Base-by-base conservation (phyloP, 2,888 invertebrate genomes). In the Sialis fuliginosa region DNA sequence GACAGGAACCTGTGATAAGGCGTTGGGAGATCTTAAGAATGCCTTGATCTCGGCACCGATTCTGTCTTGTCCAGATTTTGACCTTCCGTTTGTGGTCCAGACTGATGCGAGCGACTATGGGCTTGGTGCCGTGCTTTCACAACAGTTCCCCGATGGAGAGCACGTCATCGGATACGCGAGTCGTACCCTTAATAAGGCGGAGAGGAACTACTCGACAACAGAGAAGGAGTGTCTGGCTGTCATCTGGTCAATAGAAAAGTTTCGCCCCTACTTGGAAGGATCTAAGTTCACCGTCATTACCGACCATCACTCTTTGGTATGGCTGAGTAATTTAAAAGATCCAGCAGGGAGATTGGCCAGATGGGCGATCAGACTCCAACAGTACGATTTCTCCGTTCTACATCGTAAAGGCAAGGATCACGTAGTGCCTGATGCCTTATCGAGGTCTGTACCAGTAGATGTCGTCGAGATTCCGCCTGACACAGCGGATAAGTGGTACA, bases 251-350 rank as follows among this genome's bases (percentile, higher is more conserved):
- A 12, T 39, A 2, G 40, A 39, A 10, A 9, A 39, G 5, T 39
- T 9, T 39, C n/a, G 40, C 7, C 13, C 40, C 2, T 39, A 39
- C 5, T 7, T 9, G 10, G 40, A 39, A 10, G 40, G 40, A 9
- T 7, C 12, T 2, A 12, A 10, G 4, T 39, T 39, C 4, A 39
- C 7, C 1, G 40, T 39, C 2, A 12, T 39, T 12, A 39, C 40
- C n/a, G 40, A 39, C 13, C 40, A 39, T 12, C 13, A 9, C 40
- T 39, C 40, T 1, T 13, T 39, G 7, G n/a, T 39, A 50, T 58
- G 55, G 57, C 42, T 57, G 2, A 47, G 48, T 4, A 51, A 48
- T 9, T 32, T 54, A 5, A 53, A 56, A 7, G 48, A 54, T 32
- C 56, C 55, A 0, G 42, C 42, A 1, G 40, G 54, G 6, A 30